phyloP scores from a whole-genome alignment of 2,797 vertebrate genomes.

The Pangasius macronema region DNA sequence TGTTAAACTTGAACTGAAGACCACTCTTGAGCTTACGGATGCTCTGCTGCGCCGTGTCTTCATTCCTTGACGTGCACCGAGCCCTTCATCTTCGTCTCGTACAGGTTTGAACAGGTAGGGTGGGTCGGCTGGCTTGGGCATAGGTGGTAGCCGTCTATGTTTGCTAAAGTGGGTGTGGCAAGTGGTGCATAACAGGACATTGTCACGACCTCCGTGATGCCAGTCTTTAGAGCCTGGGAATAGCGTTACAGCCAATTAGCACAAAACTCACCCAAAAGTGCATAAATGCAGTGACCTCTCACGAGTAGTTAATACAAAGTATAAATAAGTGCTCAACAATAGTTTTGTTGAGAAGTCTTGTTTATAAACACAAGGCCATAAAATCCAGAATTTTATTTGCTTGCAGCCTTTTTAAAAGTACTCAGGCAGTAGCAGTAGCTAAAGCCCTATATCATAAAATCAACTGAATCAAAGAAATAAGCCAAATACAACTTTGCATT shows the following conservation, averaged over 20 bases:
- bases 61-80: constrained; percentile 95
- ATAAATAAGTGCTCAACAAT: too few species aligned
- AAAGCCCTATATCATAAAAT: not conserved
- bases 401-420: not conserved
- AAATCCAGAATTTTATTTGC: constrained; percentile 5
- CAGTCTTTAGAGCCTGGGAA: constrained; percentile 91
- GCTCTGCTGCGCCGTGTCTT: constrained; percentile 94
- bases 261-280: not conserved
- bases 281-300: not conserved
- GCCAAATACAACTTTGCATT: not conserved
- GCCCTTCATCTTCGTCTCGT: constrained; percentile 94
- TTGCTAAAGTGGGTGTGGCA: constrained; percentile 95
- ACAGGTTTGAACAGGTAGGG: constrained; percentile 98
- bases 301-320: too few species aligned
- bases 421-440: not conserved
- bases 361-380: too few species aligned
- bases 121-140: constrained; percentile 86
- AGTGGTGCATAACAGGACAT: constrained; percentile 86
- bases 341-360: too few species aligned
- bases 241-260: constrained; percentile 21
- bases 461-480: not conserved
- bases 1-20: not conserved
- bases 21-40: constrained; percentile 77
- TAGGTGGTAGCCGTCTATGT: constrained; percentile 89
- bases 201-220: constrained; percentile 91